Evolutionary conservation across 2,113 vertebrate genomes (phyloP), one percentile per base, ranked within the genome.

Genomic region (Eudyptes chrysolophus): DNA sequence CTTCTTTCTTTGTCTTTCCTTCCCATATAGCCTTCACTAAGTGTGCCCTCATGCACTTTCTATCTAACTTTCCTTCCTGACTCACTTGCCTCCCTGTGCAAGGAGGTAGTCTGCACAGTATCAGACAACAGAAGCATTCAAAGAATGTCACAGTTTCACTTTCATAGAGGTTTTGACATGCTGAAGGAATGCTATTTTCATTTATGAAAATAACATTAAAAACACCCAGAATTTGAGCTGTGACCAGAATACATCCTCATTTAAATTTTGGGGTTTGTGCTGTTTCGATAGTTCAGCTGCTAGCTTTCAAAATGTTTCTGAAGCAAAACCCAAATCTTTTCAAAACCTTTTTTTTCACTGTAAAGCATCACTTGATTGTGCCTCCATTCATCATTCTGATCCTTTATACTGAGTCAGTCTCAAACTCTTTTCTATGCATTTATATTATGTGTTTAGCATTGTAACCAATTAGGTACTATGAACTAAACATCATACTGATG

Each of bases 191-290:
- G 20, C 1, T 44, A 14, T 70, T 89, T 94, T 79, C 4, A n/a
- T 54, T 95, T 69, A 38, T 10, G 1, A 52, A 86, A 78, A 48
- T 69, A 89, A 49, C 3, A 3, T 57, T 46, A 85, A 85, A 82
- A 90, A 16, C 13, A 38, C 3, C 5, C 16, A 25, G 36, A 40
- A 72, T 74, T 12, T 82, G 20, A 65, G 5, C 49, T 58, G 2
- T 71, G n/a, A 62, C 38, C 13, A 54, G 62, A 58, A 25, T 54
- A n/a, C 29, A 7, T 32, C 3, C 2, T 61, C 7, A 30, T 79
- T 69, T 54, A 25, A 54, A 21, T 57, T 46, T 46, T 5, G 1
- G 4, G 0, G 1, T 46, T 71, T 48, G 5, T 18, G 3, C 2
- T 76, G 4, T 65, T 84, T 82, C 6, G 4, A 17, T 57, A 61